These are phyloP conservation scores for Eupithecia vulgata DNA, from an alignment of 2,888 invertebrate genomes.

Conservation along the genomic window DNA sequence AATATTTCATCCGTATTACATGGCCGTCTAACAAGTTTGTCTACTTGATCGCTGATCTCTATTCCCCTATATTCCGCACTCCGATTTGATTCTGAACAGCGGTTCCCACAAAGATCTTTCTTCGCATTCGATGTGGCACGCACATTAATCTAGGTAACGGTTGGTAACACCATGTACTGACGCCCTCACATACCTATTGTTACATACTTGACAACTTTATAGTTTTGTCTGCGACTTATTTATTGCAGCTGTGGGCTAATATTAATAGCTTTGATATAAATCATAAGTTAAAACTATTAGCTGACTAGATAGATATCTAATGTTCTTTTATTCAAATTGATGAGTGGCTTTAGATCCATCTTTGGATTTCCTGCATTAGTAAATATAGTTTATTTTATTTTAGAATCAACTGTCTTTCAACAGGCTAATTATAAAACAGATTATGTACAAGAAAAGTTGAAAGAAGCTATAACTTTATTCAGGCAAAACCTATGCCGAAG, in stretches of 20 bases:
- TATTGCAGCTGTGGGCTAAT: slow-evolving; percentile 36
- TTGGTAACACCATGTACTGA: slow-evolving; percentile 59
- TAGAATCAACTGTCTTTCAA: neutral
- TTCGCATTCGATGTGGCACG: slow-evolving; percentile 75
- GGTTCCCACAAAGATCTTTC: slow-evolving; percentile 81
- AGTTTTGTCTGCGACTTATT: slow-evolving; percentile 48
- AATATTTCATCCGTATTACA: neutral
- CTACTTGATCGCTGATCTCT: slow-evolving; percentile 31
- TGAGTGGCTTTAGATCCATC: neutral
- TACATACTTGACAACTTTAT: slow-evolving; percentile 63
- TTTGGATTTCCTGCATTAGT: neutral
- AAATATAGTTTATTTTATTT: neutral
- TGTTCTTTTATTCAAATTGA: slow-evolving; percentile 18
- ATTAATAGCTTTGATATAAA: slow-evolving; percentile 41
- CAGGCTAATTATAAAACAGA: neutral
- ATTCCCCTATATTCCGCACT: slow-evolving; percentile 43
- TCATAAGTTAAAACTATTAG: slow-evolving; percentile 33
- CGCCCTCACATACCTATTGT: slow-evolving; percentile 66
- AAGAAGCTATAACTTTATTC: neutral
- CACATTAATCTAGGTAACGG: slow-evolving; percentile 79
- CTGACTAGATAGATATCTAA: slow-evolving; percentile 19
- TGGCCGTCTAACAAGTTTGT: slow-evolving; percentile 14
- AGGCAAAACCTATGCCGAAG: neutral
- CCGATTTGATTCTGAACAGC: slow-evolving; percentile 65
- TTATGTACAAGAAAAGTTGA: neutral